Base-by-base conservation (phyloP, 2,797 vertebrate species). In the Peromyscus aztecus region DNA sequence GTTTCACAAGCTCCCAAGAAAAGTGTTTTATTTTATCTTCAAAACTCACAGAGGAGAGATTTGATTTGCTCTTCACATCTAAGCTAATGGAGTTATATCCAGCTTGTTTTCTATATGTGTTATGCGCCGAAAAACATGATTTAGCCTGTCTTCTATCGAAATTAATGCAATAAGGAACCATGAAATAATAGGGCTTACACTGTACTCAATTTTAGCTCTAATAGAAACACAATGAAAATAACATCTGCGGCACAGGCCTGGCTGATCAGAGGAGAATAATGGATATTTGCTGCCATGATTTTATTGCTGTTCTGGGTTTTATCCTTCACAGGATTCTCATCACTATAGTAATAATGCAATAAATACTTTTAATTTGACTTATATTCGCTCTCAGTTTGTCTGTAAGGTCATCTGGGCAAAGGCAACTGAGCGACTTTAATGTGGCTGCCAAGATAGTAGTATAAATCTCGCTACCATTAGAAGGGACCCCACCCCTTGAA, bases 91-190 rank as follows among this genome's bases (percentile, higher is more conserved):
- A 97, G 97, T 98, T 97, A 96, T 61, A 96, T 75, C 71, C 89
- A 97, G 95, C 95, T 97, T 97, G 96, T 97, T 97, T 97, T 97
- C 96, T 97, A 96, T 97, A 95, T 94, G 96, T 97, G 91, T 97
- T 97, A 94, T 95, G 94, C 91, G 87, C 86, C 91, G 93, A 92
- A 95, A 81, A 97, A 98, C 97, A 97, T 97, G 96, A 97, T 96
- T 97, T 96, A 93, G 97, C 91, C 97, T 97, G 96, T 97, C 96
- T 91, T 91, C 97, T 91, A 93, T 93, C 9, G 31, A 97, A 97
- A 97, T 98, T 97, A 97, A 97, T 97, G 90, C 89, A 97, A 97
- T 98, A 97, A 98, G 94, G 94, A 97, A 97, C 97, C 97, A 97
- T 97, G 97, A 97, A 97, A 97, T 98, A 97, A 97, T 97, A 91